Evolutionary conservation across 2,113 vertebrate species (phyloP), one percentile per base, ranked within the genome.

Genomic region (Cyprinodon brontotheroides): DNA sequence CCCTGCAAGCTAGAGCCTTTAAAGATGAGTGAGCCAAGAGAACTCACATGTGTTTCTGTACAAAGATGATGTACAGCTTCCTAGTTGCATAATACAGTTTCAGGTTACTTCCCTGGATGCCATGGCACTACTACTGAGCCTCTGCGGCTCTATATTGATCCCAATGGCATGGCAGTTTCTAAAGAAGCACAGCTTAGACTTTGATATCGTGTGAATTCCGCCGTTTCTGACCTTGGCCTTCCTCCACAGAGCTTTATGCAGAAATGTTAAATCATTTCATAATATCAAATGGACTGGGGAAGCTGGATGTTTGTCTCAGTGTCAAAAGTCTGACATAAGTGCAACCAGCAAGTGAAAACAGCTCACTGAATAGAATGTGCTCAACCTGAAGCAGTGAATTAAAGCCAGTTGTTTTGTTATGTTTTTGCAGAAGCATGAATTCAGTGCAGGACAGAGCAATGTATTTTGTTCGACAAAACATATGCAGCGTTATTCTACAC

Each of bases 21-120:
- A 53, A 15, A 43, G 40, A 43, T 13, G 11, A 65, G 40, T 11
- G 11, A 17, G 61, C 4, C n/a, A 38, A 40, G 40, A 43, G 63
- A 22, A 22, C 20, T 65, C 63, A 40, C 8, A 0, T 10, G 17
- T 39, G 39, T 41, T 10, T 22, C 63, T 65, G 63, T 22, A n/a
- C 39, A 43, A 41, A 43, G 63, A n/a, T 12, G 64, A 65, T 65
- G 22, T 13, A 45, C n/a, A n/a, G 10, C 40, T 65, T 65, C 64
- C 64, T 20, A n/a, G 20, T 65, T 65, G 17, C 64, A 65, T 65
- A 45, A 65, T 5, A 14, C 20, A 22, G 64, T 65, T 14, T 65
- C 64, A 29, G 40, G 7, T 65, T 65, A 65, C 40, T 7, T 22
- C 5, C 45, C 64, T 65, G 38, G 15, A n/a, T 64, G 38, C 62